Base-by-base conservation (phyloP, 2,888 invertebrate species). In the Ormyrus labotus region DNA sequence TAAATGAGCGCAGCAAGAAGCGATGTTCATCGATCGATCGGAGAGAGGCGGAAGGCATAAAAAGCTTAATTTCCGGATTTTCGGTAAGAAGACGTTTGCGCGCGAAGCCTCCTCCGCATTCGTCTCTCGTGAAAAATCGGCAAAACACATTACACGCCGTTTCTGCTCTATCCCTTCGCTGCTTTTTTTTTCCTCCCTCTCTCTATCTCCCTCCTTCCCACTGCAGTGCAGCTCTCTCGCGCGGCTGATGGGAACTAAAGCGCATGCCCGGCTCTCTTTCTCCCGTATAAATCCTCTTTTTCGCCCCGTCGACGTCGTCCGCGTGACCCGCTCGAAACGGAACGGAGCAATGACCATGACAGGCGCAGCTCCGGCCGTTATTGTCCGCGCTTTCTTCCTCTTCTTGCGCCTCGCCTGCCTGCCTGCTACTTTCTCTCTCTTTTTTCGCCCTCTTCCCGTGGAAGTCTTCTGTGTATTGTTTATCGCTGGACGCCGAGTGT, bases 271-370 rank as follows among this genome's bases (percentile, higher is more conserved):
- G n/a, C 19, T 19, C 19, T 19, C 2, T 19, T 2, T 19, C 19
- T 19, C 50, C 34, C 51, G 50, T 70, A 71, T 74, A 74, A 74
- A 74, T 65, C 65, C 74, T 74, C 48, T 74, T 74, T 74, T 74
- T 65, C 58, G 55, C 2, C 13, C 45, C 61, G 61, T 61, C 13
- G 5, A 9, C 19, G 50, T 50, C 70, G 9, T 50, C n/a, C 34
- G 19, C 51, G 19, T 13, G 34, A 69, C 64, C 13, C 11, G 7
- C 64, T 19, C 19, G 19, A 19, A 19, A 19, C 19, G 19, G 19
- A 19, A 2, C 19, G 2, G 64, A 55, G 73, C 55, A 19, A 55
- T 64, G 55, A 64, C 55, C 73, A 47, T 55, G 73, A 63, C 73
- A 64, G 64, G n/a, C 48, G 10, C 8, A 19, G 5, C 60, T 19